Conservation (phyloP, 2,888 invertebrate species). For the Leptopilina myrica region DNA sequence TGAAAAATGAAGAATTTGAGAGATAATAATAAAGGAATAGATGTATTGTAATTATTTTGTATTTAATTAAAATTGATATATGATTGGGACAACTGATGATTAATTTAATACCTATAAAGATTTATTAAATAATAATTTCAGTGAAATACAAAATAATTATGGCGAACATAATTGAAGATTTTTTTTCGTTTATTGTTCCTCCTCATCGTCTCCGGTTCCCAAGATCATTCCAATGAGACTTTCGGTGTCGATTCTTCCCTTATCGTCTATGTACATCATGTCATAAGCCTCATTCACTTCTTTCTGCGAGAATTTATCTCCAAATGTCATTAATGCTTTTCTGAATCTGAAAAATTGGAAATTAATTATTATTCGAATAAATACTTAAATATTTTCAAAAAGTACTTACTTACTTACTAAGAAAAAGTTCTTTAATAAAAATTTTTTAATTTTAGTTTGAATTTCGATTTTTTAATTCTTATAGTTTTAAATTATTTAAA, state of each 20-base stretch:
- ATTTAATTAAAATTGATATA: constrained; percentile 29
- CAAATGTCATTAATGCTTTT: constrained; percentile 49
- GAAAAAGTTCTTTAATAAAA: no score
- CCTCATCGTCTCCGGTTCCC: constrained; percentile 47
- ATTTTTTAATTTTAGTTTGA: no score
- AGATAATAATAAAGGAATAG: background rate
- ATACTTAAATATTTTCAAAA: no score
- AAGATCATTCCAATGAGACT: constrained; percentile 49
- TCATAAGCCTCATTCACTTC: constrained; percentile 92
- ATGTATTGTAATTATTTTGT: constrained; percentile 24
- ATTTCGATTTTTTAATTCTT: no score
- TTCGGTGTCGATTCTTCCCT: constrained; percentile 51
- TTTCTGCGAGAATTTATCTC: constrained; percentile 49
- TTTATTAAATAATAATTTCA: constrained; percentile 19
- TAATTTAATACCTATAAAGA: constrained; percentile 20
- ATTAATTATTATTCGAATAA: no score
- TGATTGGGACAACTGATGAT: background rate
- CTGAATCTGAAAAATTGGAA: constrained; percentile 43
- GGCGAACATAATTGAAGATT: background rate
- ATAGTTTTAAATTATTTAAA: no score
- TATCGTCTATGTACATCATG: constrained; percentile 90
- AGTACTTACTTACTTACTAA: no score
- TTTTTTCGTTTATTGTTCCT: constrained; percentile 18
- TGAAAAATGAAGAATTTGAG: no score
- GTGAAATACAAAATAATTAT: constrained; percentile 11